These are phyloP conservation scores for Drosophila macrospina DNA, from an alignment of 2,888 invertebrate species.

Conservation along the genomic window DNA sequence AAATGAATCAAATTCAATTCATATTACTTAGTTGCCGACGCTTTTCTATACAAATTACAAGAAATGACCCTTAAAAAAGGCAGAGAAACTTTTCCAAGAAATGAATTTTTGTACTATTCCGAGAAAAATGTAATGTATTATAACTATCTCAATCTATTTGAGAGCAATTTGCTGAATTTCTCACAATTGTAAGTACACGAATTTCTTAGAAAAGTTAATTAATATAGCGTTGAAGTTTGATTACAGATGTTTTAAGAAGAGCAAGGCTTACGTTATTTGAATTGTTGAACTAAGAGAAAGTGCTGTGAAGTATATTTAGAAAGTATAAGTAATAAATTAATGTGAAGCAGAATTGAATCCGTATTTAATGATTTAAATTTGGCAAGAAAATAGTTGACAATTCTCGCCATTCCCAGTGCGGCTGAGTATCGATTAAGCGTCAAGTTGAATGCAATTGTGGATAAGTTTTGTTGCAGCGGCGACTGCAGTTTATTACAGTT, in stretches of 20 bases:
- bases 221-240: too few species aligned
- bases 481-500: constrained; percentile 62
- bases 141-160: neutral
- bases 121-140: neutral
- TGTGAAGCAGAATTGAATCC: too few species aligned
- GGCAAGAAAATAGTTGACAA: neutral
- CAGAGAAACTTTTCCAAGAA: constrained; percentile 4
- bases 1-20: constrained; percentile 24
- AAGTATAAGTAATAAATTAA: too few species aligned
- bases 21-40: constrained; percentile 17
- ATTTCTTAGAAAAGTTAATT: too few species aligned
- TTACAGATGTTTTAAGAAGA: too few species aligned
- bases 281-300: too few species aligned
- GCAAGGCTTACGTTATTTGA: too few species aligned
- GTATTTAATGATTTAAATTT: too few species aligned
- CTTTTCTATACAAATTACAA: constrained; percentile 12
- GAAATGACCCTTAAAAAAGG: neutral
- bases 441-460: constrained; percentile 25
- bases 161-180: too few species aligned
- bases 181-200: too few species aligned
- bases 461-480: constrained; percentile 12
- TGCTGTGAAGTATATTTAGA: too few species aligned
- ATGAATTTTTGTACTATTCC: neutral
- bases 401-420: constrained; percentile 14
- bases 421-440: constrained; percentile 30